phyloP scores from a whole-genome alignment of 2,888 invertebrate genomes.

The Morpho deidamia region DNA sequence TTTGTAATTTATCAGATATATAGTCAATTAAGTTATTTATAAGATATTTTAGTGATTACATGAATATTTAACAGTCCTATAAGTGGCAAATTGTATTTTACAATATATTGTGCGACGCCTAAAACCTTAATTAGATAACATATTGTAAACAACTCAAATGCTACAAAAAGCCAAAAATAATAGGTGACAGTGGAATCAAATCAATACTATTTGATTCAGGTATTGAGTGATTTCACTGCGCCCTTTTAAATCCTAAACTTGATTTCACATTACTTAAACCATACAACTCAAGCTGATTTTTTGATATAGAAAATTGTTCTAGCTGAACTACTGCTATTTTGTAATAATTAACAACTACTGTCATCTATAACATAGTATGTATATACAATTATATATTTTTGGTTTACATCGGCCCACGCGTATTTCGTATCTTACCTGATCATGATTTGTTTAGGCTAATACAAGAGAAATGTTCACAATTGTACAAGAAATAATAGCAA shows the following conservation, averaged over 20 bases:
- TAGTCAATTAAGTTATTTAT: no score
- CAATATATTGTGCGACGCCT: not conserved
- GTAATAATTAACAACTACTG: not conserved
- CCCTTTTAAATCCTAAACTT: not conserved
- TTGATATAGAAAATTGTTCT: not conserved
- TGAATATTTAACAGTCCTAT: not conserved
- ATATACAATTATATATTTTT: not conserved
- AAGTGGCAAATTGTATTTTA: not conserved
- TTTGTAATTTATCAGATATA: no score
- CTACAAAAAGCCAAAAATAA: not conserved
- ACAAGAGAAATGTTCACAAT: not conserved
- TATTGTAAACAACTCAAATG: not conserved
- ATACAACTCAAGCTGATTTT: not conserved
- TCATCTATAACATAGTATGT: not conserved
- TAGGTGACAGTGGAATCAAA: not conserved
- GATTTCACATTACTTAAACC: not conserved
- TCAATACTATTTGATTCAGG: not conserved
- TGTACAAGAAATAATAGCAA: not conserved
- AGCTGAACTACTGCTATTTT: not conserved
- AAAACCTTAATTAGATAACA: not conserved
- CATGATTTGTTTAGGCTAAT: not conserved
- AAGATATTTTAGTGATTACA: not conserved
- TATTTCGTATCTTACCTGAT: slow-evolving; percentile 2
- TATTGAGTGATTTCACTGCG: not conserved
- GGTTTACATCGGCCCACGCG: not conserved